Evolutionary conservation across 2,113 vertebrate genomes (phyloP), one percentile per base, ranked within the genome.

Genomic region (Xyrauchen texanus): DNA sequence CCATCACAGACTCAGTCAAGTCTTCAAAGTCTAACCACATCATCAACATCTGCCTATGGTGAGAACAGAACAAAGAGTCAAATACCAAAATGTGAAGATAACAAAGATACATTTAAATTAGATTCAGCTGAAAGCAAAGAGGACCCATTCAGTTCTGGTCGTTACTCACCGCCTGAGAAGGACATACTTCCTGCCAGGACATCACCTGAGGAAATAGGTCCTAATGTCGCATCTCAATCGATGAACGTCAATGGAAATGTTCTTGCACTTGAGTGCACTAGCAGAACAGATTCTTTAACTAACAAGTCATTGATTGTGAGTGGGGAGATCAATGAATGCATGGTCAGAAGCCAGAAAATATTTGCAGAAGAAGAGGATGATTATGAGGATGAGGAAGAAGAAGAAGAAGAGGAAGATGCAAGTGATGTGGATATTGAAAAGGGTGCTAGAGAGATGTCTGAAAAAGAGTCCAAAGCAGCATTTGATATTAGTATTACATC

Each of bases 391-490:
- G 93, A 34, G 21, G 21, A 34, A 34, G 21, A 92, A 10, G 93
- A 92, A 10, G 93, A 94, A 60, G 91, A 81, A 11, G 93, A 94
- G 42, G 94, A 96, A 8, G 94, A 92, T 15, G 85, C 68, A 2
- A 97, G 95, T 81, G 97, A 98, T 86, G 93, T 95, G 0, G 97
- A 98, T 86, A 67, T 96, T 82, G 97, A 99, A 83, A 99, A 99
- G 83, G 96, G 97, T 1, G 96, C 96, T 58, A 94, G 91, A 83
- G 98, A 99, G 80, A 92, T 92, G 80, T 95, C 97, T 11, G 97
- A 99, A 76, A 98, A 98, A 85, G 95, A 96, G 82, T 89, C 87
- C 69, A 87, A 86, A 70, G 79, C 44, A n/a, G 74, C 76, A 72
- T 87, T 82, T 75, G 85, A 85, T 81, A 82, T 83, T 53, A 16